phyloP scores from a whole-genome alignment of 2,797 vertebrate genomes.

The Tauraco hartlaubi region DNA sequence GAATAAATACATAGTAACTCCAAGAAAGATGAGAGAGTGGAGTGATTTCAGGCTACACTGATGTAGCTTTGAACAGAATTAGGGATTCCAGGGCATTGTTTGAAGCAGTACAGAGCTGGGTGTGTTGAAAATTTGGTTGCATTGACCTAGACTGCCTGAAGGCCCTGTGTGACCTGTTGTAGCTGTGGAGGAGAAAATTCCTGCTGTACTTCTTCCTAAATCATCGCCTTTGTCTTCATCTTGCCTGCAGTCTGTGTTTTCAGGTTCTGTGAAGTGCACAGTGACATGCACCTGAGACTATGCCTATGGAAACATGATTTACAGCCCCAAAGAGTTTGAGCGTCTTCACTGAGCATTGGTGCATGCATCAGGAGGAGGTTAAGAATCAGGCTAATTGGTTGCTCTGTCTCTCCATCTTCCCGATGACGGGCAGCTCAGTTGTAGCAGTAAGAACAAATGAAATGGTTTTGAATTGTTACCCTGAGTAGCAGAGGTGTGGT shows the following conservation, averaged over 20 bases:
- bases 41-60: background rate
- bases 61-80: background rate
- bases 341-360: accelerated
- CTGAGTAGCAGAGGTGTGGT: background rate
- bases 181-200: background rate
- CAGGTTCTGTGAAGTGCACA: background rate
- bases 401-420: background rate
- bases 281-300: background rate
- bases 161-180: background rate
- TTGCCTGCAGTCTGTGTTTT: background rate
- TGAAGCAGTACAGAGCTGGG: background rate
- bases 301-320: background rate
- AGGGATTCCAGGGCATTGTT: background rate
- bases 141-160: background rate
- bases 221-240: background rate
- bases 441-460: background rate
- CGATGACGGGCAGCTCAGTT: background rate
- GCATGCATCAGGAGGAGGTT: background rate
- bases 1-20: background rate
- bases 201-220: background rate
- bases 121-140: background rate
- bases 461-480: background rate
- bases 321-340: background rate
- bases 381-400: background rate
- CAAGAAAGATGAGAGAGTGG: background rate